A percentile compares a stretch with the other conserved stretches of the same genome.
These are phyloP conservation scores for Cylindroiulus punctatus DNA, from an alignment of 2,888 invertebrate species.

Conservation along the genomic window DNA sequence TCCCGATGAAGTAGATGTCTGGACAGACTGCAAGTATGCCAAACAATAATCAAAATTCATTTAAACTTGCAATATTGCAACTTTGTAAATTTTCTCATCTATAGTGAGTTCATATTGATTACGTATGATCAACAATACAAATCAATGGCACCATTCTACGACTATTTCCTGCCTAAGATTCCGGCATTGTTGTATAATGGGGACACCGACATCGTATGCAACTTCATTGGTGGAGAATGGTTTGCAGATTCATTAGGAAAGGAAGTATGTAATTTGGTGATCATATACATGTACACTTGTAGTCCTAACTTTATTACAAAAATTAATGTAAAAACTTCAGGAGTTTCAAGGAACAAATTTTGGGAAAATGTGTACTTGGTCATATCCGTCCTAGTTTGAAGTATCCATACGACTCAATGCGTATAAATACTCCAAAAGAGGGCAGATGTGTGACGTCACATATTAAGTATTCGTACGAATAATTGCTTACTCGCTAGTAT, in stretches of 20 bases:
- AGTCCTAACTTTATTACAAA: no score
- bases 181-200: slow-evolving; percentile 51
- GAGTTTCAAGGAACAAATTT: no score
- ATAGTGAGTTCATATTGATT: background rate
- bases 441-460: no score
- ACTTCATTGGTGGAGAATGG: slow-evolving; percentile 52
- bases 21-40: slow-evolving; percentile 60
- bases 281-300: no score
- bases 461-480: no score
- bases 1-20: slow-evolving; percentile 59
- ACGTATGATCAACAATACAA: slow-evolving; percentile 22
- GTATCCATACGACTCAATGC: no score
- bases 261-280: slow-evolving; percentile 46
- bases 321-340: no score
- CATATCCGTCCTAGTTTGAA: no score
- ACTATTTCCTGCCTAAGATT: slow-evolving; percentile 50
- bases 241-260: slow-evolving; percentile 45
- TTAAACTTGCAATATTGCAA: background rate
- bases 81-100: background rate
- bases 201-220: slow-evolving; percentile 52
- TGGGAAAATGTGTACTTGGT: no score
- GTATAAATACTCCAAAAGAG: no score
- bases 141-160: slow-evolving; percentile 44
- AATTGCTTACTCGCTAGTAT: no score
- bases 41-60: background rate